Evolutionary conservation across 2,888 invertebrate genomes (phyloP), one percentile per base, ranked within the genome.

Genomic region (Glaucopsyche alexis): DNA sequence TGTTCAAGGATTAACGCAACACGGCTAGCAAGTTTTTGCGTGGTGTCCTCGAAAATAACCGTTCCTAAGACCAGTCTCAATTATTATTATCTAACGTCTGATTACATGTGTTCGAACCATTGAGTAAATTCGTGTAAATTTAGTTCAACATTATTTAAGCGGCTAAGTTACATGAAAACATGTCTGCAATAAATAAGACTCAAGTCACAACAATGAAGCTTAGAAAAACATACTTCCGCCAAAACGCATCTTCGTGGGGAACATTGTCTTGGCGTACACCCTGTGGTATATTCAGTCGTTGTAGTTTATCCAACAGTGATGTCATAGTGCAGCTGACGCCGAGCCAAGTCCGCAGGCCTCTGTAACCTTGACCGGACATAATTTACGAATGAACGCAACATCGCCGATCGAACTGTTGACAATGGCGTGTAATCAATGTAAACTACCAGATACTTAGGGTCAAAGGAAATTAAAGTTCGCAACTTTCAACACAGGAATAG

Each of bases 361-460:
- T 77, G 81, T 85, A 89, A 85, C 92, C 91, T 91, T 92, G 91
- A 91, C 91, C 90, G 87, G 79, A 77, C 81, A 85, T 81, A 74
- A 70, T 71, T 74, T 45, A 45, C 47, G 47, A 45, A 29, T 69
- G 45, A 69, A 69, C 47, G 47, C 47, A 69, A 47, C 16, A 49
- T 7, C 29, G 49, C 29, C 45, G 45, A 67, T 60, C 60, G 29
- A 60, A 60, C 60, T 29, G 29, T 60, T 38, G 45, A 69, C 49
- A 69, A 69, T 69, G 49, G 69, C 69, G 49, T 69, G 47, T 49
- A 69, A 69, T 49, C 47, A 69, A 19, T 45, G n/a, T n/a, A 42
- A 40, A 60, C 60, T 29, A 38, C 60, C 29, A 60, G 38, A 60
- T 6, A 38, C 29, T 38, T 60, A 60, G 60, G 60, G 60, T 60